phyloP scores from a whole-genome alignment of 1,140 invertebrate species.

The Penaeus vannamei region DNA sequence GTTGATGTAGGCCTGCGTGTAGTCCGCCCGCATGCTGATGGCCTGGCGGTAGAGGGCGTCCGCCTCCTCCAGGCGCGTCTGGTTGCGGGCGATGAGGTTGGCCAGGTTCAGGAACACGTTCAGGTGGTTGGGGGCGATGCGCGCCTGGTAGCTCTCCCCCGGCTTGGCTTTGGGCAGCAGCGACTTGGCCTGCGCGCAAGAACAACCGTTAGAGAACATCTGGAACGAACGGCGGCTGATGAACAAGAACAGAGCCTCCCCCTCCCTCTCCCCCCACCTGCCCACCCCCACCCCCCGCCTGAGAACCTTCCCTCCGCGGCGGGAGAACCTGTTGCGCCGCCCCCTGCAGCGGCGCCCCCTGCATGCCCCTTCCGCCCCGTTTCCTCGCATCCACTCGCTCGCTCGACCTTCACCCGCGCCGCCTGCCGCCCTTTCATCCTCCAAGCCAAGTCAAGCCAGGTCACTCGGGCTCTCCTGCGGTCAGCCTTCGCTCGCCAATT shows the following conservation, averaged over 20 bases:
- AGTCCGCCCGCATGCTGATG: constrained; percentile 97
- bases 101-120: constrained; percentile 97
- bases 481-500: too few relatives aligned
- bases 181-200: constrained; percentile 80
- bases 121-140: constrained; percentile 95
- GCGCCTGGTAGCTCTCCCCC: constrained; percentile 93
- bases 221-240: background rate
- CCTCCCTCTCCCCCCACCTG: background rate
- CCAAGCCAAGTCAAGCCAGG: too few relatives aligned
- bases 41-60: constrained; percentile 94
- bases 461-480: too few relatives aligned
- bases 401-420: too few relatives aligned
- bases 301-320: too few relatives aligned
- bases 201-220: background rate
- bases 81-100: constrained; percentile 94
- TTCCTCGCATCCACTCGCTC: too few relatives aligned
- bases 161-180: constrained; percentile 91
- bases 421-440: too few relatives aligned
- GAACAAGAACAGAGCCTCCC: too few relatives aligned
- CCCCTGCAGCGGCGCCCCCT: too few relatives aligned
- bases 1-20: constrained; percentile 97
- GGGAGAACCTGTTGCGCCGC: too few relatives aligned
- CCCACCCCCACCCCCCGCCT: too few relatives aligned
- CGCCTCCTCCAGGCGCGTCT: constrained; percentile 91
- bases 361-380: too few relatives aligned